Conservation (phyloP, 1,140 invertebrate species). For the Listronotus oregonensis region DNA sequence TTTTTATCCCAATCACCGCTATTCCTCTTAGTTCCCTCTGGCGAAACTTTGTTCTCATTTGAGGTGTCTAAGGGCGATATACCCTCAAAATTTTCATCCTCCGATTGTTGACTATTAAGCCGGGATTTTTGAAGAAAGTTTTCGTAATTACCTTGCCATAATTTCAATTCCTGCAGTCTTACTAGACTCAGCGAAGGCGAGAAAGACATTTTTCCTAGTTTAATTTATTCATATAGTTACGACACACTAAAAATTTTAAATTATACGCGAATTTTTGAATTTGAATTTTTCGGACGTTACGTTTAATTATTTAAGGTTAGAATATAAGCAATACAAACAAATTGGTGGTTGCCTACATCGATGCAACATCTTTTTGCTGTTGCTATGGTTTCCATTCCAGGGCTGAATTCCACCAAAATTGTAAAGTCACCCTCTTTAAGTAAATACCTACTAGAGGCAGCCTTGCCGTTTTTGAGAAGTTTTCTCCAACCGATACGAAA, state of each 20-base stretch:
- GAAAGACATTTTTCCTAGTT: conserved; percentile 26
- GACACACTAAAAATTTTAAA: conserved; percentile 1
- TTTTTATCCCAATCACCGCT: conserved; percentile 36
- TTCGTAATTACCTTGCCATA: conserved; percentile 41
- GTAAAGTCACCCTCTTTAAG: too few relatives aligned
- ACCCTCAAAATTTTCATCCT: conserved; percentile 26
- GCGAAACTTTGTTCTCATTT: not conserved
- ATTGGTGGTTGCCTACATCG: too few relatives aligned
- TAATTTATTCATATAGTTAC: not conserved
- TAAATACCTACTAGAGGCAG: too few relatives aligned
- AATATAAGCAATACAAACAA: too few relatives aligned
- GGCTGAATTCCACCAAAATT: too few relatives aligned
- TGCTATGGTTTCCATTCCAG: too few relatives aligned
- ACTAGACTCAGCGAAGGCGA: conserved; percentile 24
- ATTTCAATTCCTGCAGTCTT: conserved; percentile 36
- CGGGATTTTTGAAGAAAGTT: conserved; percentile 25
- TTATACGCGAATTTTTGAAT: too few relatives aligned
- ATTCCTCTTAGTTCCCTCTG: conserved; percentile 3
- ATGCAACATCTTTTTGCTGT: too few relatives aligned
- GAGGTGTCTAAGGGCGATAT: conserved; percentile 25
- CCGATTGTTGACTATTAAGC: conserved; percentile 10
- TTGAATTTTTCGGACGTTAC: too few relatives aligned
- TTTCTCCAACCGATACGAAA: too few relatives aligned
- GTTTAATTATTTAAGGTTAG: too few relatives aligned
- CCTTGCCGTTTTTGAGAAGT: too few relatives aligned